Percentiles rank a stretch among this genome's conserved stretches.
Evolutionary conservation across 2,888 invertebrate species (phyloP).

Genomic region (Tethea ocularis): DNA sequence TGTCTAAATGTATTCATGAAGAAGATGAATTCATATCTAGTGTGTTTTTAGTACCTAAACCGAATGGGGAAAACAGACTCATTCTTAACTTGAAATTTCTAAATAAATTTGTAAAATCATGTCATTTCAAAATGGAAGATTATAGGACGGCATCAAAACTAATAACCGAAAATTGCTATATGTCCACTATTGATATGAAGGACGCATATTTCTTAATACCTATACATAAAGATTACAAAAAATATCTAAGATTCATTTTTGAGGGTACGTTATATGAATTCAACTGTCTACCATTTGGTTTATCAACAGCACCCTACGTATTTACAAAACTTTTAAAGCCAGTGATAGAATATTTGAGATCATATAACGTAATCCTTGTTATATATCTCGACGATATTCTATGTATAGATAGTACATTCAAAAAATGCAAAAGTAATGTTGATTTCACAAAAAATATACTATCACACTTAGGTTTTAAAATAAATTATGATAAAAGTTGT

Average conservation of each 20-base stretch:
- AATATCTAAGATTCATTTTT: constrained; percentile 29
- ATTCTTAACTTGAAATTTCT: constrained; percentile 26
- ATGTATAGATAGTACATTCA: background rate
- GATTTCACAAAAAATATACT: too few relatives aligned
- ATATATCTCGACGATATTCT: constrained; percentile 16
- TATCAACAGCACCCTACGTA: constrained; percentile 23
- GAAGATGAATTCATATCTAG: constrained; percentile 11
- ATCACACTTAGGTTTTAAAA: constrained; percentile 5
- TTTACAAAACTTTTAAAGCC: too few relatives aligned
- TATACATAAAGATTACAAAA: constrained; percentile 14
- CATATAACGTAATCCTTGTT: constrained; percentile 6
- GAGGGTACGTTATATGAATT: constrained; percentile 19
- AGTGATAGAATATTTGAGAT: constrained; percentile 13
- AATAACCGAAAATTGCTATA: too few relatives aligned
- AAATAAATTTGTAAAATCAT: constrained; percentile 22
- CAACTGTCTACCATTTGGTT: constrained; percentile 23
- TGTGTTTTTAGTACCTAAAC: constrained; percentile 8
- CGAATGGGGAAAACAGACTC: constrained; percentile 1
- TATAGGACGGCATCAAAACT: constrained; percentile 20
- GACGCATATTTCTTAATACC: too few relatives aligned
- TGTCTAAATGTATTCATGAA: constrained; percentile 13
- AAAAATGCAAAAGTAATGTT: too few relatives aligned
- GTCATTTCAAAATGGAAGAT: constrained; percentile 36
- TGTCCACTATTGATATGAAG: too few relatives aligned
- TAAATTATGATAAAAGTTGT: background rate